Evolutionary conservation across 2,888 invertebrate species (phyloP).

Genomic region (Oeneis ivallda): DNA sequence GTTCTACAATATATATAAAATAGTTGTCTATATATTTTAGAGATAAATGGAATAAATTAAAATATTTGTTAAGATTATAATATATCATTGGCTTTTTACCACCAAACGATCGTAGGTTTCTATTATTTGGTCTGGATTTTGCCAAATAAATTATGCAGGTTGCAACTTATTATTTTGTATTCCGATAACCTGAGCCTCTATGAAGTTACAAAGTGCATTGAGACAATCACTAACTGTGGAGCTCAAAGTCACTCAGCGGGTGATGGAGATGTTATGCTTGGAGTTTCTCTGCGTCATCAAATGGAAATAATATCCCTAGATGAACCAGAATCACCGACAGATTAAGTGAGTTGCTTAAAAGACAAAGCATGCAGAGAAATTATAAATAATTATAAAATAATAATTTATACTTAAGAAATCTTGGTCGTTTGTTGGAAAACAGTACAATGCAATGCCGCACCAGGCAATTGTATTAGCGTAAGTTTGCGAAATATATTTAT

Average conservation of each 20-base stretch:
- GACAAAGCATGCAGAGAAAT: no score
- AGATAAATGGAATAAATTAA: neutral
- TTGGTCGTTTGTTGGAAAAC: neutral
- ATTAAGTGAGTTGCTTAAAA: no score
- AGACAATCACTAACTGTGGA: no score
- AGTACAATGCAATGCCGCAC: neutral
- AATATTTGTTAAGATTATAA: constrained; percentile 10
- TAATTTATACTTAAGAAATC: neutral
- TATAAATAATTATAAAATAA: neutral
- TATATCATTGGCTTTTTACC: neutral
- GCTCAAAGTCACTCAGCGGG: no score
- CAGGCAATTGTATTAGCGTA: constrained; percentile 6
- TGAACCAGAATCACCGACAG: no score
- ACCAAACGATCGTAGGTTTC: constrained; percentile 3
- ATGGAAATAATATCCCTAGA: no score
- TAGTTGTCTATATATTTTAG: constrained; percentile 5
- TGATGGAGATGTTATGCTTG: no score
- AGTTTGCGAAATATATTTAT: constrained; percentile 17
- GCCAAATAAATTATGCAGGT: no score
- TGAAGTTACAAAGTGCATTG: no score
- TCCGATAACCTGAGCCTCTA: no score
- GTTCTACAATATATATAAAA: constrained; percentile 23
- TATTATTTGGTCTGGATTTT: neutral
- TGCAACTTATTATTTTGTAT: no score
- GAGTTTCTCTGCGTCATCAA: no score